Conservation (phyloP, 2,888 invertebrate species). For the Apoda limacodes region DNA sequence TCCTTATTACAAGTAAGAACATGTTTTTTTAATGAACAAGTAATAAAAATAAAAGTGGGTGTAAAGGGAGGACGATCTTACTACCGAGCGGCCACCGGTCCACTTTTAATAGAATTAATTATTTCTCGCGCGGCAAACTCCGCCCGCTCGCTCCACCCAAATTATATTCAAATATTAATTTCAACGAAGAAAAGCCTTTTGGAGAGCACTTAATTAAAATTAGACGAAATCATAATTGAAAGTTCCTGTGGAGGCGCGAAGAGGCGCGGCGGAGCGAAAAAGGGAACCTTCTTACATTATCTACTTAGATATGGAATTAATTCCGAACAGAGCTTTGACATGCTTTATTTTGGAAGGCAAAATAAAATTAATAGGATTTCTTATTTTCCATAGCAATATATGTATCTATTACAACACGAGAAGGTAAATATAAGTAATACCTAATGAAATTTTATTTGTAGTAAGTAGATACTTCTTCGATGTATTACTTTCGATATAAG, state of each 20-base stretch:
- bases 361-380: too few species aligned
- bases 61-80: too few species aligned
- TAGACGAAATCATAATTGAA: slow-evolving; percentile 71
- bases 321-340: slow-evolving; percentile 42
- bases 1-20: too few species aligned
- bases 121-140: slow-evolving; percentile 66
- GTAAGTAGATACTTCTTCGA: too few species aligned
- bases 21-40: too few species aligned
- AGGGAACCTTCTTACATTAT: slow-evolving; percentile 58
- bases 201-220: slow-evolving; percentile 70
- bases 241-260: slow-evolving; percentile 68
- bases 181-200: slow-evolving; percentile 66
- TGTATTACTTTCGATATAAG: too few species aligned
- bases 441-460: too few species aligned
- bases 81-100: slow-evolving; percentile 38
- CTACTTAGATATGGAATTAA: slow-evolving; percentile 64
- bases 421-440: too few species aligned
- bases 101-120: slow-evolving; percentile 67
- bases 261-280: slow-evolving; percentile 40
- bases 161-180: slow-evolving; percentile 72
- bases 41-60: too few species aligned
- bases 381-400: too few species aligned
- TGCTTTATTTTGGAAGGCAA: too few species aligned
- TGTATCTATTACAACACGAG: too few species aligned
- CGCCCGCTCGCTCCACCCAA: slow-evolving; percentile 65